A percentile compares a stretch with the other conserved stretches of the same genome.
These are phyloP conservation scores for Amiota minor DNA, from an alignment of 2,888 invertebrate species.

Conservation along the genomic window DNA sequence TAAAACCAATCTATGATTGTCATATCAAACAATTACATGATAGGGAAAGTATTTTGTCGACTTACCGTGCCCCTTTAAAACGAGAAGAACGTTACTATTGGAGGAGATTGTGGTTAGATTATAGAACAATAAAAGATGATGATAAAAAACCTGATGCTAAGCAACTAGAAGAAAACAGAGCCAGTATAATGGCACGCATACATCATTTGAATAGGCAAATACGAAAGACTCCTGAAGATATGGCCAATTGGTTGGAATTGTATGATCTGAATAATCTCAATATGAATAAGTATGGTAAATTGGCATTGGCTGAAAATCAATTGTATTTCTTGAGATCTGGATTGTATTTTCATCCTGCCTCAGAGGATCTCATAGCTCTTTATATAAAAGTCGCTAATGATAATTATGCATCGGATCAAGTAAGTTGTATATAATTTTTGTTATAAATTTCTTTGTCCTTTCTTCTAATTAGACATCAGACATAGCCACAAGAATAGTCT, in stretches of 20 bases:
- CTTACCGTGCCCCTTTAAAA: no score
- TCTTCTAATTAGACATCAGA: no score
- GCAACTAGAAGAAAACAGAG: no score
- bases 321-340: constrained; percentile 78
- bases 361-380: constrained; percentile 74
- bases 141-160: no score
- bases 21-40: no score
- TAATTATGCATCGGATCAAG: constrained; percentile 77
- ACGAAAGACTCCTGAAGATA: constrained; percentile 60
- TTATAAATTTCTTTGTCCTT: no score
- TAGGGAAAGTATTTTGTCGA: no score
- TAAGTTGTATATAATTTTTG: constrained; percentile 60
- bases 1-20: constrained; percentile 76
- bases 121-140: no score
- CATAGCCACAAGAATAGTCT: no score
- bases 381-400: constrained; percentile 72
- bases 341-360: constrained; percentile 76
- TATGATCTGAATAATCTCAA: constrained; percentile 76
- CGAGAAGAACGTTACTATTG: no score
- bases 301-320: constrained; percentile 75
- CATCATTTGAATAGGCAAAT: constrained; percentile 57
- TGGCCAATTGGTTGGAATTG: constrained; percentile 76
- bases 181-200: constrained; percentile 69
- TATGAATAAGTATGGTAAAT: constrained; percentile 63
- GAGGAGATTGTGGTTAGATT: no score